These are phyloP conservation scores for Bos javanicus DNA, from an alignment of 2,113 vertebrate species.

Conservation along the genomic window DNA sequence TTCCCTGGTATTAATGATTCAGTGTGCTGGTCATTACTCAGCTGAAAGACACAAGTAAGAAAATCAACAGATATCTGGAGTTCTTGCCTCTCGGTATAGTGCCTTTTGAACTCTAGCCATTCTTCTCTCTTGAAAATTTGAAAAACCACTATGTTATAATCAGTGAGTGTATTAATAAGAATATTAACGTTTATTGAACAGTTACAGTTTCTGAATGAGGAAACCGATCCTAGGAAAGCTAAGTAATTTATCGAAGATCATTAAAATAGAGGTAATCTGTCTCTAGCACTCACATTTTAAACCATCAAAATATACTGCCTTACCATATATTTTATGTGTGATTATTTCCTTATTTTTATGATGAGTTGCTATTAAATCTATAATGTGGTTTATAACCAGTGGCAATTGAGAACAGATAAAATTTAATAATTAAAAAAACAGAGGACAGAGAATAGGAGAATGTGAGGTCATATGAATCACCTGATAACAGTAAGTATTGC, in stretches of 20 bases:
- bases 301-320: not conserved
- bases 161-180: not conserved
- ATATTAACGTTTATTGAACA: not conserved
- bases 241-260: not conserved
- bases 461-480: not conserved
- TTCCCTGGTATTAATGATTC: not conserved
- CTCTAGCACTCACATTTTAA: not conserved
- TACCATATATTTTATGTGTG: not conserved
- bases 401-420: not conserved
- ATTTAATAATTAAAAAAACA: not conserved
- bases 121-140: not conserved
- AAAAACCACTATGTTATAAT: not conserved
- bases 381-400: not conserved
- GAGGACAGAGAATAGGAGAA: not conserved
- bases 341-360: constrained; percentile 1
- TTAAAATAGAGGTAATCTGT: not conserved
- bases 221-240: not conserved
- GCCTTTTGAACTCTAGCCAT: not conserved
- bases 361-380: not conserved
- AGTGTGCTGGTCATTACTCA: not conserved
- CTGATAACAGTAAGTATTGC: not conserved
- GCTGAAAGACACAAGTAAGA: not conserved
- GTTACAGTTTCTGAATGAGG: not conserved
- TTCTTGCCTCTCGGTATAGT: not conserved
- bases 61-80: not conserved